Base-by-base conservation (phyloP, 2,888 invertebrate species). In the Sphaerophoria taeniata region DNA sequence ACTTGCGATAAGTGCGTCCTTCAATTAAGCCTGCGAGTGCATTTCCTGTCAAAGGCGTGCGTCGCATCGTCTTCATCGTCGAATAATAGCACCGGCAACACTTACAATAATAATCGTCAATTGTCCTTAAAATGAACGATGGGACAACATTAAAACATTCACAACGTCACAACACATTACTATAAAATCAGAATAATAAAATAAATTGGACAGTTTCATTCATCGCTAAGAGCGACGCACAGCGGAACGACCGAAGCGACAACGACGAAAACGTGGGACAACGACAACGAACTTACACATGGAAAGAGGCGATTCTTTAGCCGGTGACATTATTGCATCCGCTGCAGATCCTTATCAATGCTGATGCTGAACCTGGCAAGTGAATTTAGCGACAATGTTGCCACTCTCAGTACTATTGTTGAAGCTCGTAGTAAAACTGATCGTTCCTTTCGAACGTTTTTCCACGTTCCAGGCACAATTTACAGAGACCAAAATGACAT, bases 141-240 rank as follows among this genome's bases (percentile, higher is more conserved):
- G 70, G 76, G 51, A 65, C 81, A 80, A 85, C n/a, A 77, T 77
- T 77, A 76, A 85, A 77, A 63, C 72, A 24, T 2, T n/a, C 34
- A 61, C 45, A 24, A 53, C 51, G n/a, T 24, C 24, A 63, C 56
- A 67, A 24, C 67, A 49, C 63, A 56, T 75, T 71, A 47, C 75
- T 75, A 75, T 79, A 75, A 79, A 71, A 81, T 72, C 75, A 63
- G 49, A 49, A 69, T n/a, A n/a, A n/a, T n/a, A n/a, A n/a, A n/a
- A 63, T 55, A 85, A 85, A 85, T 81, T 72, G 69, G 80, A 85
- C 81, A 81, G 81, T 85, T 85, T 77, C 81, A 85, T 85, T 72
- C 81, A 81, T 85, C 85, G n/a, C n/a, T n/a, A n/a, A n/a, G n/a
- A n/a, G n/a, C n/a, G n/a, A n/a, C n/a, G n/a, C n/a, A n/a, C n/a